Conservation (phyloP, 1,140 invertebrate genomes). For the Hycleus phaleratus region DNA sequence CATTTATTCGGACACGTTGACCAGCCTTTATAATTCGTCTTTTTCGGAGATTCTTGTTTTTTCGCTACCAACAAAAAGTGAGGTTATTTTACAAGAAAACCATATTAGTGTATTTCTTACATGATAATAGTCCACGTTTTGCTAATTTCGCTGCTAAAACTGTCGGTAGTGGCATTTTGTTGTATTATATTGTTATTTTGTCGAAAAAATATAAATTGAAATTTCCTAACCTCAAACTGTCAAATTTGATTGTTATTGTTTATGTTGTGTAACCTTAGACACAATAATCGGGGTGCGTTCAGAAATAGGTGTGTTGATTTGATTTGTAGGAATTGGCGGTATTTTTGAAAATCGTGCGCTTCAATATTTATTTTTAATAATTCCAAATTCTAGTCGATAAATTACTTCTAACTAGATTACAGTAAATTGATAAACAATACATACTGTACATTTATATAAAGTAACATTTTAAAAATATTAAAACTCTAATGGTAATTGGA, state of each 20-base stretch:
- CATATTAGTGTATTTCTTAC: conserved; percentile 40
- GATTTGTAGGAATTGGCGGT: too few relatives aligned
- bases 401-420: conserved; percentile 1
- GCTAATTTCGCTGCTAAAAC: conserved; percentile 76
- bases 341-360: neutral
- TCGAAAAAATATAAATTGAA: neutral
- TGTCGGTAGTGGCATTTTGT: conserved; percentile 75
- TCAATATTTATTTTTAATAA: conserved; percentile 1
- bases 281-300: too few relatives aligned
- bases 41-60: conserved; percentile 33
- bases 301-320: too few relatives aligned
- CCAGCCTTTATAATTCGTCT: conserved; percentile 53
- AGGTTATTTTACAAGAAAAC: conserved; percentile 48
- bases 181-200: neutral
- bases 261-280: too few relatives aligned
- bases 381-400: neutral
- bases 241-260: neutral
- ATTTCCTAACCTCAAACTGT: conserved; percentile 6
- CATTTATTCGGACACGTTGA: conserved; percentile 92
- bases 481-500: too few relatives aligned
- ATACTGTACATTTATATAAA: conserved; percentile 8
- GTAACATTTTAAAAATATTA: conserved; percentile 9
- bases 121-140: conserved; percentile 68
- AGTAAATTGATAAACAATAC: neutral
- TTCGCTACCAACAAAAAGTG: conserved; percentile 20